Evolutionary conservation across 2,113 vertebrate genomes (phyloP).

Genomic region (Indri indri): DNA sequence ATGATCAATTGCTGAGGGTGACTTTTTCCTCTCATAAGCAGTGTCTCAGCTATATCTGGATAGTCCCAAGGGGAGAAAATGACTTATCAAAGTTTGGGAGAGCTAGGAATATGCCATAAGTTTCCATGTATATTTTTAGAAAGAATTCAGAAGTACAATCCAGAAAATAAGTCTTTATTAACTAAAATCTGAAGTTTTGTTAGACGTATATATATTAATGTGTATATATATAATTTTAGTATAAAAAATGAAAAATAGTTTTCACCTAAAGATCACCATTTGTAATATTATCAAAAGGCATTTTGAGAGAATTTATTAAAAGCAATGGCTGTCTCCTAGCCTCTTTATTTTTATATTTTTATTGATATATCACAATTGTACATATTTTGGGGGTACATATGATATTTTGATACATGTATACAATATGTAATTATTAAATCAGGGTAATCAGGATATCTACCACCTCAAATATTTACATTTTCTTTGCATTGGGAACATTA

Average conservation of each 20-base stretch:
- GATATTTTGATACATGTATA: neutral
- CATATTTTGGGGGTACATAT: neutral
- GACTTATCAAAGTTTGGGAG: neutral
- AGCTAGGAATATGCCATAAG: neutral
- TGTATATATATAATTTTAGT: neutral
- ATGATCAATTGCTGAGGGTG: neutral
- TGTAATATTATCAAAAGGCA: conserved; percentile 15
- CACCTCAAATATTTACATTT: neutral
- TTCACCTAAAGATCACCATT: neutral
- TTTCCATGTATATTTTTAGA: conserved; percentile 52
- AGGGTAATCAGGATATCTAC: neutral
- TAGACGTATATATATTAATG: neutral
- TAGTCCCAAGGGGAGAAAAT: neutral
- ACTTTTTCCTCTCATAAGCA: conserved; percentile 41
- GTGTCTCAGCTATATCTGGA: conserved; percentile 33
- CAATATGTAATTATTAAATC: neutral
- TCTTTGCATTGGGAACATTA: neutral
- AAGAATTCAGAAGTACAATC: neutral
- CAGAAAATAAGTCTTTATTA: conserved; percentile 28
- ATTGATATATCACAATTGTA: neutral
- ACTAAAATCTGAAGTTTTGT: neutral
- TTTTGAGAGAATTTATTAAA: neutral
- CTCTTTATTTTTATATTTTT: neutral
- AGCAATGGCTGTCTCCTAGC: neutral
- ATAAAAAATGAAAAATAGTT: conserved; percentile 28